Percentiles rank a stretch among this genome's conserved stretches.
These are phyloP conservation scores for Nebria brevicollis DNA, from an alignment of 2,888 invertebrate species.

Conservation along the genomic window DNA sequence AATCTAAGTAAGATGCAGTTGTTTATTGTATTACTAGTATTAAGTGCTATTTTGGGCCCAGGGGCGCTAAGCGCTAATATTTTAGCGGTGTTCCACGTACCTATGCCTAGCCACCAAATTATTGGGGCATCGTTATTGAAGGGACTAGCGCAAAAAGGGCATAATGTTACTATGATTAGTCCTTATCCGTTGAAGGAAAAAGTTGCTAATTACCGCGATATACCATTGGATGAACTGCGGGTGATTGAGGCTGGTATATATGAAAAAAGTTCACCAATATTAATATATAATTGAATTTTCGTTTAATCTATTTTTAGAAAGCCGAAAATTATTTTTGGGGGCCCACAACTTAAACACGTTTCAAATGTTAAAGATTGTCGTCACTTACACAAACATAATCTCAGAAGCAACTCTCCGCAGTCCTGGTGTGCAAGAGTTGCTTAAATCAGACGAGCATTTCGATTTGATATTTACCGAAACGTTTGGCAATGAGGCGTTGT, in stretches of 20 bases:
- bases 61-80: constrained; percentile 50
- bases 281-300: not conserved
- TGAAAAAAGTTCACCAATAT: too few relatives aligned
- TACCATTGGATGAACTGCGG: constrained; percentile 49
- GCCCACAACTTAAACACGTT: not conserved
- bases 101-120: constrained; percentile 53
- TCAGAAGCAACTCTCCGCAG: constrained; percentile 6
- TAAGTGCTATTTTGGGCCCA: constrained; percentile 18
- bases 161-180: constrained; percentile 66
- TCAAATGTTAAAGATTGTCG: not conserved
- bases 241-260: constrained; percentile 34
- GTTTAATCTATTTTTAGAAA: not conserved
- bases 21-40: not conserved
- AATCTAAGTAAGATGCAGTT: not conserved
- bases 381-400: not conserved
- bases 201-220: constrained; percentile 52
- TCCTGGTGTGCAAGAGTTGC: constrained; percentile 19
- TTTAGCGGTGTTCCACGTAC: constrained; percentile 53
- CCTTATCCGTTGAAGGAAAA: constrained; percentile 51
- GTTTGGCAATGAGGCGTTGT: constrained; percentile 57
- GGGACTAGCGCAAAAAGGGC: constrained; percentile 65
- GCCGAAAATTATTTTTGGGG: not conserved
- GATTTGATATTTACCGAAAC: constrained; percentile 56
- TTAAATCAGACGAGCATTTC: constrained; percentile 51
- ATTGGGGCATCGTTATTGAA: constrained; percentile 60